Conservation (phyloP, 2,113 vertebrate genomes). For the Nestor notabilis region DNA sequence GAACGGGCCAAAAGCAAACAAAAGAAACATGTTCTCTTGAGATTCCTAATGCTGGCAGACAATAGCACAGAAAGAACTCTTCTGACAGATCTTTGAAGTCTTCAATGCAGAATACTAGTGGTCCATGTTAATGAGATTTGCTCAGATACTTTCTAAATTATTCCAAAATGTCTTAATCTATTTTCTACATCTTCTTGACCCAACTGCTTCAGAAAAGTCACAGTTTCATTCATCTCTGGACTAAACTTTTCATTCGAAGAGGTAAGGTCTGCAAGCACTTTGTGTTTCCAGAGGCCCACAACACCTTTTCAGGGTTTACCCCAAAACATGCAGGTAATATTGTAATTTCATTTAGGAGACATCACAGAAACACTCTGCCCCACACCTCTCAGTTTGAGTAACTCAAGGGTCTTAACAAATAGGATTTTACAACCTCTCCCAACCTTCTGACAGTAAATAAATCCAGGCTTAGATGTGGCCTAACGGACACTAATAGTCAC, state of each 20-base stretch:
- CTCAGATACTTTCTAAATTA: conserved; percentile 50
- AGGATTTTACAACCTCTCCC: neutral
- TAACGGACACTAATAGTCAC: neutral
- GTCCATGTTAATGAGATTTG: conserved; percentile 67
- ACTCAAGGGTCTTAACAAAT: neutral
- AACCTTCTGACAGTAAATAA: neutral
- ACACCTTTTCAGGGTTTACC: neutral
- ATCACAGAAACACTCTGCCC: neutral
- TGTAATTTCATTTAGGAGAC: neutral
- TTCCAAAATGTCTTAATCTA: conserved; percentile 46
- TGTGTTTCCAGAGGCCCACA: neutral
- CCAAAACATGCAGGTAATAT: neutral
- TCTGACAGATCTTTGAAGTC: conserved; percentile 65
- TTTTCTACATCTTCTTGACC: conserved; percentile 48
- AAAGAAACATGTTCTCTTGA: conserved; percentile 57
- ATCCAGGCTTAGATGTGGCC: neutral
- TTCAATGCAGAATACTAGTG: conserved; percentile 42
- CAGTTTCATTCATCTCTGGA: neutral
- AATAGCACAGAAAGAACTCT: conserved; percentile 60
- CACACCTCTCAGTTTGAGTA: neutral
- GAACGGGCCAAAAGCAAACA: conserved; percentile 68
- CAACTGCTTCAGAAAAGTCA: conserved; percentile 2
- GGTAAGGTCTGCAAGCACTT: neutral
- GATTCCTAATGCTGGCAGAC: conserved; percentile 65
- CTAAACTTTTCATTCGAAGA: neutral